phyloP scores from a whole-genome alignment of 1,140 invertebrate genomes.

The Nebria ingens region DNA sequence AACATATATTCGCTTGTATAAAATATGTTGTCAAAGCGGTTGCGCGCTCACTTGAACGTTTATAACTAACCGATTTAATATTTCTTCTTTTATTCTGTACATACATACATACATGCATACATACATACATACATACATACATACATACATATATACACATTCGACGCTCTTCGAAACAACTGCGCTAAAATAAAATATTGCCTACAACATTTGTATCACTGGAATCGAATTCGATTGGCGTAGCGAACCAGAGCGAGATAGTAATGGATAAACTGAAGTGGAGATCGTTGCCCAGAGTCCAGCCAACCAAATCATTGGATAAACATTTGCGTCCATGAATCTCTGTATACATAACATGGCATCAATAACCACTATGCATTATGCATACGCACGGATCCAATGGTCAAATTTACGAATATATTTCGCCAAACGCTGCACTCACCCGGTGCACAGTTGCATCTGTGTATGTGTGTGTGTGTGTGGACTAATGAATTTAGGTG shows the following conservation, averaged over 20 bases:
- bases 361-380: slow-evolving; percentile 2
- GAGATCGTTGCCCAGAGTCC: background rate
- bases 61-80: slow-evolving; percentile 5
- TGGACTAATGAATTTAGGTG: background rate
- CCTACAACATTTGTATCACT: background rate
- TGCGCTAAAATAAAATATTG: slow-evolving; percentile 7
- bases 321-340: slow-evolving; percentile 4
- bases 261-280: background rate
- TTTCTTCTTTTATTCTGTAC: slow-evolving; percentile 1
- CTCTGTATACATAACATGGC: slow-evolving; percentile 3
- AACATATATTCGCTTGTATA: slow-evolving; percentile 5
- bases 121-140: too few species aligned
- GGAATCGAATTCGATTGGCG: background rate
- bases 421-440: background rate
- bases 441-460: background rate
- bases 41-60: background rate
- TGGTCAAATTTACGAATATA: slow-evolving; percentile 8
- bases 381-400: slow-evolving; percentile 2
- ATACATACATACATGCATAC: too few species aligned
- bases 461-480: background rate
- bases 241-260: background rate
- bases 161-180: background rate
- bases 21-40: slow-evolving; percentile 6
- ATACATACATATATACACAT: too few species aligned
- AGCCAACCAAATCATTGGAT: slow-evolving; percentile 7